Evolutionary conservation across 2,113 vertebrate genomes (phyloP), one percentile per base, ranked within the genome.

Genomic region (Chunga burmeisteri): DNA sequence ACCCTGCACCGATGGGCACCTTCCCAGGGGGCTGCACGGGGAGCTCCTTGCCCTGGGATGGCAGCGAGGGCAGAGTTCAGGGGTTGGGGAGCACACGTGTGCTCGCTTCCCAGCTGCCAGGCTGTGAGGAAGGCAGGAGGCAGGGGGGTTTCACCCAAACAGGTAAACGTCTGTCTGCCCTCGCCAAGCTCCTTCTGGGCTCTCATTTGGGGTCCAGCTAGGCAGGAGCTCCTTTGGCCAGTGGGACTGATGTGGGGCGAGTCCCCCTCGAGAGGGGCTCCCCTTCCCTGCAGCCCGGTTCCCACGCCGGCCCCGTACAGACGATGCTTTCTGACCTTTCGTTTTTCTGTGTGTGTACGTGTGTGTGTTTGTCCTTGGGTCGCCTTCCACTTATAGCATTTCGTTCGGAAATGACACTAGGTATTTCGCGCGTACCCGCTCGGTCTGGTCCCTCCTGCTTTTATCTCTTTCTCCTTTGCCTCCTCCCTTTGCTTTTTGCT

Each of bases 361-460:
- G 97, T 98, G 90, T 97, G 97, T 98, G 95, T 98, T 97, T 98
- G 97, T 97, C 95, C 88, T 95, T 97, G 97, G 97, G 97, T 98
- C 97, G 84, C 98, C 97, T 98, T 98, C 98, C 97, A 96, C 98
- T 98, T 98, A 98, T 98, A 99, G 99, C 98, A 96, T 98, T 98
- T 98, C 99, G 93, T 97, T 98, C 47, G 99, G 98, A 99, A 98
- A 97, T 99, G 98, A 99, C 97, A 98, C 98, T 99, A 99, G 99
- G 99, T 99, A 99, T 98, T 98, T 97, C 32, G 62, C 27, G 95
- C 10, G 34, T 79, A 82, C 95, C 81, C 14, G 82, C 97, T 95
- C 93, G 97, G 94, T 92, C 94, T 95, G 68, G 81, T 81, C 75
- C 87, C 82, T 95, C 77, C 90, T 23, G 94, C 97, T 97, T 95